Percentiles rank a stretch among this genome's conserved stretches.
These are phyloP conservation scores for Potamilus streckersoni DNA, from an alignment of 1,140 invertebrate genomes.

Conservation along the genomic window DNA sequence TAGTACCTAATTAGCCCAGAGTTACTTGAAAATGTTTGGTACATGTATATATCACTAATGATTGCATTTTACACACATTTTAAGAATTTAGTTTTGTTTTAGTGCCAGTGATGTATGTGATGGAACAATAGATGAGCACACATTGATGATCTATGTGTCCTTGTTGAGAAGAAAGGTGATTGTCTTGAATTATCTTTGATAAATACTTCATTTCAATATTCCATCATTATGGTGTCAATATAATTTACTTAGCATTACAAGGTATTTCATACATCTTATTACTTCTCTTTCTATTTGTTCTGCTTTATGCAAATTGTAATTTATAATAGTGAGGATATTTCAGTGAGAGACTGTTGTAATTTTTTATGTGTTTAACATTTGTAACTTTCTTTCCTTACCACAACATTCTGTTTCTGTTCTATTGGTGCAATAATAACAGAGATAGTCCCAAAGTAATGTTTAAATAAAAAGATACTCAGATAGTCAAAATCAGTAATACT, in stretches of 20 bases:
- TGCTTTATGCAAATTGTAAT: background rate
- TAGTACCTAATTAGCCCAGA: too few relatives aligned
- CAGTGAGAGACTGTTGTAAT: background rate
- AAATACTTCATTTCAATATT: too few relatives aligned
- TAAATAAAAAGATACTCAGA: background rate
- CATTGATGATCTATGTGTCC: constrained; percentile 59
- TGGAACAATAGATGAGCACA: constrained; percentile 59
- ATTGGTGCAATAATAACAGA: background rate
- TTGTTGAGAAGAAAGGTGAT: constrained; percentile 54
- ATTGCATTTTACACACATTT: background rate
- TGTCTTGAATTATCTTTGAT: background rate
- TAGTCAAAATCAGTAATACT: background rate
- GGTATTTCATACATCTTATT: background rate
- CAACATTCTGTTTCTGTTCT: background rate
- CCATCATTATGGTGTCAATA: too few relatives aligned
- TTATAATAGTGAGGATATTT: background rate
- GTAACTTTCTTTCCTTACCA: too few relatives aligned
- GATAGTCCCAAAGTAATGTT: background rate
- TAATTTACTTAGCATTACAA: too few relatives aligned
- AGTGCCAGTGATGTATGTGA: constrained; percentile 55
- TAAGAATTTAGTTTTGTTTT: constrained; percentile 23
- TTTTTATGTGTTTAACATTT: too few relatives aligned
- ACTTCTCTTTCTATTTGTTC: background rate
- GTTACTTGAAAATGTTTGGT: too few relatives aligned
- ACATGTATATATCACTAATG: too few relatives aligned